Conservation (phyloP, 2,888 invertebrate genomes). For the Leptinotarsa peninsularis region DNA sequence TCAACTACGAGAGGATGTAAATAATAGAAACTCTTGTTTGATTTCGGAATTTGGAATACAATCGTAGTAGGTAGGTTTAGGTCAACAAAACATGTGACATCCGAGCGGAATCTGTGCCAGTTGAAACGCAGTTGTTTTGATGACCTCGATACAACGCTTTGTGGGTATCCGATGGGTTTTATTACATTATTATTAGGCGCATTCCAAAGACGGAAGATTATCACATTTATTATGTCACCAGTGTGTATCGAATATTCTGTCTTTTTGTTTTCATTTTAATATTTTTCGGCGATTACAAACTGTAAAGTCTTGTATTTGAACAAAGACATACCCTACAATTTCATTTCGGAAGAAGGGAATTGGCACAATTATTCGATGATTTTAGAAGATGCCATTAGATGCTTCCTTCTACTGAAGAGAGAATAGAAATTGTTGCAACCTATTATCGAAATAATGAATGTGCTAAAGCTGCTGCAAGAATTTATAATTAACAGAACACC, state of each 20-base stretch:
- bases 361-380: too few relatives aligned
- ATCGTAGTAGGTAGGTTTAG: constrained; percentile 26
- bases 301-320: too few relatives aligned
- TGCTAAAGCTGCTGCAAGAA: too few relatives aligned
- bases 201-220: neutral
- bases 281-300: too few relatives aligned
- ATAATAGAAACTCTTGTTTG: constrained; percentile 16
- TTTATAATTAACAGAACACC: too few relatives aligned
- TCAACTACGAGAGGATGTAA: constrained; percentile 1
- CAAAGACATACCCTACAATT: too few relatives aligned
- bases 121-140: constrained; percentile 6
- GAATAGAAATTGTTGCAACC: too few relatives aligned
- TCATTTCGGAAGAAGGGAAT: too few relatives aligned
- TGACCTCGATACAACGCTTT: neutral
- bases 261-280: too few relatives aligned
- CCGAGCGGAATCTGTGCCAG: constrained; percentile 32
- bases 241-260: neutral
- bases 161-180: neutral
- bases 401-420: too few relatives aligned
- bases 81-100: constrained; percentile 31
- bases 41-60: constrained; percentile 21
- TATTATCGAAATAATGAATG: too few relatives aligned
- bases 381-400: too few relatives aligned
- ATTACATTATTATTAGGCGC: constrained; percentile 4
- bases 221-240: neutral